Conservation (phyloP, 2,888 invertebrate species). For the Litoditis marina region DNA sequence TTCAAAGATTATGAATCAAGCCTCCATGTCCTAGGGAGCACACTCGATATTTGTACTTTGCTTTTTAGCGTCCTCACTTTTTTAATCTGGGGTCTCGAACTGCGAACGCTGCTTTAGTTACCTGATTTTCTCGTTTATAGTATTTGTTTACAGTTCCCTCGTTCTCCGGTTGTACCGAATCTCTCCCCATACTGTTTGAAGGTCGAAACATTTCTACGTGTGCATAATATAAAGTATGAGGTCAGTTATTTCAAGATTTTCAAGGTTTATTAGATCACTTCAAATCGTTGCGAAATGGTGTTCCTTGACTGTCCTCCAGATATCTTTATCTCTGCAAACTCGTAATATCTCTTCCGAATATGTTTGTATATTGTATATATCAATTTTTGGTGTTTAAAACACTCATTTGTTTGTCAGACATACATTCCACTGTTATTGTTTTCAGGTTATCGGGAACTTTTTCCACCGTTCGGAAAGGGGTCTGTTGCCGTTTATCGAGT, state of each 20-base stretch:
- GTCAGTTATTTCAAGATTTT: constrained; percentile 15
- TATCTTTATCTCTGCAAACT: too few relatives aligned
- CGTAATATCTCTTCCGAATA: too few relatives aligned
- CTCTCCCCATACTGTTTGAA: constrained; percentile 58
- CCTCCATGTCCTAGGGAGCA: too few relatives aligned
- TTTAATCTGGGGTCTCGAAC: too few relatives aligned
- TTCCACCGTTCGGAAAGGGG: constrained; percentile 33
- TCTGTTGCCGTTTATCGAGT: constrained; percentile 38
- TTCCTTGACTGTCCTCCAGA: too few relatives aligned
- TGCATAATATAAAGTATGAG: constrained; percentile 56
- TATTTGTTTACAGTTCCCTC: constrained; percentile 39
- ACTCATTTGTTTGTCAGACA: not conserved
- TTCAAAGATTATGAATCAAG: too few relatives aligned
- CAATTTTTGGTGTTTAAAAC: not conserved
- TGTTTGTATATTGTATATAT: not conserved
- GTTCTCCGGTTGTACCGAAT: constrained; percentile 49
- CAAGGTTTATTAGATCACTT: not conserved
- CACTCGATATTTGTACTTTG: too few relatives aligned
- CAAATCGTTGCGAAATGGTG: too few relatives aligned
- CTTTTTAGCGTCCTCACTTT: too few relatives aligned
- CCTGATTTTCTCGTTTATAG: too few relatives aligned
- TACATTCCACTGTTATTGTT: too few relatives aligned
- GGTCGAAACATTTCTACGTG: constrained; percentile 56
- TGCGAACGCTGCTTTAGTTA: too few relatives aligned
- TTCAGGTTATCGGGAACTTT: constrained; percentile 29